Percentiles rank a stretch among this genome's conserved stretches.
These are phyloP conservation scores for Allygus modestus DNA, from an alignment of 2,888 invertebrate genomes.

Conservation along the genomic window DNA sequence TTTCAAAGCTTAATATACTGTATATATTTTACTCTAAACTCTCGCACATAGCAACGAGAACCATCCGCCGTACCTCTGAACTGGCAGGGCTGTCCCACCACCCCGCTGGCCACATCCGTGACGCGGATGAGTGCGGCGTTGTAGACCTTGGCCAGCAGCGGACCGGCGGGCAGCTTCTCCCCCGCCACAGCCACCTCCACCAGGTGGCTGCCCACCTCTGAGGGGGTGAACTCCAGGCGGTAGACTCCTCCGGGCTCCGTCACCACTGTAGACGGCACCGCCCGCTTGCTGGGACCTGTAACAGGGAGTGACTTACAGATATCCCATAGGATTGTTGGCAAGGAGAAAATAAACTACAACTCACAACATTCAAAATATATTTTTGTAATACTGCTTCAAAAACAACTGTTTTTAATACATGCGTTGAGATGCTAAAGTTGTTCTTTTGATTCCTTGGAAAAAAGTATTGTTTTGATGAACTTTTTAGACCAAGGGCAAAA, in stretches of 20 bases:
- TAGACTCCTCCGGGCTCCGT: conserved; percentile 89
- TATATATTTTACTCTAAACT: too few relatives aligned
- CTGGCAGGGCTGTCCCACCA: conserved; percentile 97
- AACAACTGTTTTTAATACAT: too few relatives aligned
- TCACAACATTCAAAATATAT: too few relatives aligned
- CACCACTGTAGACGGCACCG: conserved; percentile 88
- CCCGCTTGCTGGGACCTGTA: conserved; percentile 88
- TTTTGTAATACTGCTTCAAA: too few relatives aligned
- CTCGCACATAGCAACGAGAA: too few relatives aligned
- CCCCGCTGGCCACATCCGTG: conserved; percentile 94
- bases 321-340: too few relatives aligned
- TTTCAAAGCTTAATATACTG: too few relatives aligned
- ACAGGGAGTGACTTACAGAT: background rate
- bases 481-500: too few relatives aligned
- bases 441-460: too few relatives aligned
- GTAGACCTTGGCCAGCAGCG: conserved; percentile 95
- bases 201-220: conserved; percentile 96
- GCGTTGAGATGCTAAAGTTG: too few relatives aligned
- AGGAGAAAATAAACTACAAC: too few relatives aligned
- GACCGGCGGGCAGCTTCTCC: conserved; percentile 92
- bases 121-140: conserved; percentile 96
- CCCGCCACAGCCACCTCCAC: conserved; percentile 95
- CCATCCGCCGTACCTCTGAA: conserved; percentile 94
- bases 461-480: too few relatives aligned
- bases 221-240: conserved; percentile 94